These are phyloP conservation scores for Eulemur rubriventer DNA, from an alignment of 2,797 vertebrate genomes.

Conservation along the genomic window DNA sequence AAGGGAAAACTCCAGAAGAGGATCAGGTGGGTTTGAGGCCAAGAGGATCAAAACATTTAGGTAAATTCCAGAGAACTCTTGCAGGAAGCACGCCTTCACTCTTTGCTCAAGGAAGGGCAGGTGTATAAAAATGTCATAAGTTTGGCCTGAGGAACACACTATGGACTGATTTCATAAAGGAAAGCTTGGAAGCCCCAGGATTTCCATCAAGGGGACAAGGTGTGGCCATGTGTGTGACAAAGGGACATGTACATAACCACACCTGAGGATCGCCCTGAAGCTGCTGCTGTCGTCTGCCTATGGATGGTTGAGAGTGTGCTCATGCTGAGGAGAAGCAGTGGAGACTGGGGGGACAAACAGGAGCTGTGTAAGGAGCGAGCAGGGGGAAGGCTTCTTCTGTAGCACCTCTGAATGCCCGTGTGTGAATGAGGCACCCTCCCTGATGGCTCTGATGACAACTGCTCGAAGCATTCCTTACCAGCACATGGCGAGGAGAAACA, in stretches of 20 bases:
- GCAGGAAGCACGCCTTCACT: not conserved
- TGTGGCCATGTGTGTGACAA: not conserved
- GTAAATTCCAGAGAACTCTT: not conserved
- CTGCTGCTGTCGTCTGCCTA: not conserved
- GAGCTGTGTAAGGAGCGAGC: not conserved
- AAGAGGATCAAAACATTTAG: not conserved
- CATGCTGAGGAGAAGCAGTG: not conserved
- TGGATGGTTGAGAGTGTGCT: not conserved
- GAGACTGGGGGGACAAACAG: not conserved
- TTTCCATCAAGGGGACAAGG: not conserved
- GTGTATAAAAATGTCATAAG: not conserved
- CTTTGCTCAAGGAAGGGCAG: not conserved
- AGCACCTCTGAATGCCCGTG: not conserved
- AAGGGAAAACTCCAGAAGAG: not conserved
- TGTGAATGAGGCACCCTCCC: not conserved
- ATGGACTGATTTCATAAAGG: not conserved
- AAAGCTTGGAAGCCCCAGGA: not conserved
- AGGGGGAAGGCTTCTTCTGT: not conserved
- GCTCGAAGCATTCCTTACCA: not conserved
- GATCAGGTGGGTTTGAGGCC: not conserved
- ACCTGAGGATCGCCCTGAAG: not conserved
- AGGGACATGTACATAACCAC: too few relatives aligned
- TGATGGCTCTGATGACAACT: not conserved
- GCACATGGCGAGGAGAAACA: not conserved
- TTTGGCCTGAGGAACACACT: not conserved